Evolutionary conservation across 1,140 invertebrate genomes (phyloP), one percentile per base, ranked within the genome.

Genomic region (Mycetomoellerius zeteki): DNA sequence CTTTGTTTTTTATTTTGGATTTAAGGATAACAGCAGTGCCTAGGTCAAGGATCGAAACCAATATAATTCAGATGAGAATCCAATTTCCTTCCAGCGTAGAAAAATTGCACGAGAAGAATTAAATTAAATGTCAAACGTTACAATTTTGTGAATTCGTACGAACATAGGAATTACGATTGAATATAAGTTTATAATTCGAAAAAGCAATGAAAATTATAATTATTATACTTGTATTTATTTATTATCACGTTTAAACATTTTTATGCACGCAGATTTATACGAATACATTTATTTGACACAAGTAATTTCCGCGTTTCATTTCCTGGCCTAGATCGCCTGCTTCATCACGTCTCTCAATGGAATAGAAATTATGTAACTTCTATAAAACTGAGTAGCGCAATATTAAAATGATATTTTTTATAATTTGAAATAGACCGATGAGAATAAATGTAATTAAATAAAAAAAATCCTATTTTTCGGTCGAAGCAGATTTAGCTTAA

Each of bases 161-260:
- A 30, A 64, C 14, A 8, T 47, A 27, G 47, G 4, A 10, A 27
- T 72, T 7, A 52, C 24, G 21, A 72, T 72, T 27, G 21, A 7
- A 43, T 24, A 4, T 21, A 69, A 37, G 2, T 47, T 33, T 21
- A 69, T 19, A 52, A 72, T 47, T 43, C 67, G n/a, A 50, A 52
- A 72, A 21, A 1, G 19, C 10, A 27, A 72, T 16, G 33, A 71
- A 71, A 50, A 71, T 72, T 72, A 52, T 52, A 56, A 33, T 47
- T 27, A 24, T 47, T 16, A 71, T 72, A 6, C n/a, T 73, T 73
- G 47, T 73, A 33, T 73, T 73, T 73, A 73, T 54, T 73, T 56
- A 73, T 73, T 56, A 54, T 73, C 54, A 33, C 12, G 24, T 73
- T 30, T 33, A 14, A 73, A 56, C 56, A 54, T 33, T 73, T 72